Percentiles rank a stretch among this genome's conserved stretches.
Evolutionary conservation across 2,797 vertebrate species (phyloP).

Genomic region (Peromyscus eremicus): DNA sequence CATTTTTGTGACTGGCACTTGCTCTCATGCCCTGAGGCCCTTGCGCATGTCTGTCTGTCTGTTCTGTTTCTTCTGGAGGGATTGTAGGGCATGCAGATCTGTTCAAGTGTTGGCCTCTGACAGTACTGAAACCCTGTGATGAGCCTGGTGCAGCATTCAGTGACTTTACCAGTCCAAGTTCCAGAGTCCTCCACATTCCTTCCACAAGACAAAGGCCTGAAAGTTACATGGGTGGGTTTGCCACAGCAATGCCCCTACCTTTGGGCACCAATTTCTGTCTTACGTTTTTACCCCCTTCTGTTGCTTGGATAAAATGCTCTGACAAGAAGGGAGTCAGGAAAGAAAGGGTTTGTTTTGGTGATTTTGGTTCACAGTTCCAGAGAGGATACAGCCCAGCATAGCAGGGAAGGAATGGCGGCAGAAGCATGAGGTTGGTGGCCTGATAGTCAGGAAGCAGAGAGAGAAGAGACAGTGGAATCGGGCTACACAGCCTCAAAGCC

Average conservation of each 20-base stretch:
- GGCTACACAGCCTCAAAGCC: background rate
- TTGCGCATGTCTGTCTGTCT: background rate
- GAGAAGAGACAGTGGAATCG: background rate
- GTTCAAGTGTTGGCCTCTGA: rapidly evolving
- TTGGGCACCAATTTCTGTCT: background rate
- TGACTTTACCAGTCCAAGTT: background rate
- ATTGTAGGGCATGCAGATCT: rapidly evolving
- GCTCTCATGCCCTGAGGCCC: background rate
- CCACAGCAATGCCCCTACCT: background rate
- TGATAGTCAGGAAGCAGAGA: background rate
- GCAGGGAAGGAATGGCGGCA: background rate
- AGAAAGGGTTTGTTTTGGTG: background rate
- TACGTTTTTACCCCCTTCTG: background rate
- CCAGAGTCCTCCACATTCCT: background rate
- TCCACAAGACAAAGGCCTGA: background rate
- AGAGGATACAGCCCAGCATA: background rate
- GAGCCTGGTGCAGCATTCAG: rapidly evolving
- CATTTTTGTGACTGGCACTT: background rate
- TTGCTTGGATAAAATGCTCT: background rate
- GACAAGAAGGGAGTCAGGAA: too few species aligned
- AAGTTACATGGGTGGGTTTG: background rate
- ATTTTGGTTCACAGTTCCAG: background rate
- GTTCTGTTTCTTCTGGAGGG: background rate
- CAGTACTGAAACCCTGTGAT: rapidly evolving
- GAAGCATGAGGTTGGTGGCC: background rate